Evolutionary conservation across 1,140 invertebrate genomes (phyloP), one percentile per base, ranked within the genome.

Genomic region (Drosophila nikananu): DNA sequence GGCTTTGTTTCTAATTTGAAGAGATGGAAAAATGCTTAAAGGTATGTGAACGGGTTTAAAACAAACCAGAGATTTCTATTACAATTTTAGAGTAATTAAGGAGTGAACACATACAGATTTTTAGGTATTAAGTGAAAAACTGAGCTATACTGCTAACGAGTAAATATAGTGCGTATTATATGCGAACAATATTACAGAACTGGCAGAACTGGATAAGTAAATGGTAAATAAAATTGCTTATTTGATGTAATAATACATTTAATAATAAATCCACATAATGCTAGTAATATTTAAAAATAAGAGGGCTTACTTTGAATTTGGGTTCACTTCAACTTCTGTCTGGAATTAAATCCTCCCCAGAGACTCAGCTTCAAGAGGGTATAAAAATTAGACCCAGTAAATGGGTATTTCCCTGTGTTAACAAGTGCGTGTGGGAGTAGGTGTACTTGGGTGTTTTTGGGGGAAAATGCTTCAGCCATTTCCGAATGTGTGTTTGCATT

Each of bases 401-500:
- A 66, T 73, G 81, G 27, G 62, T 68, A 65, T 83, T 41, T 44
- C 48, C 49, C 25, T 32, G 30, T 74, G 42, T 55, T 58, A 64
- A 62, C 59, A 54, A 62, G 52, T 62, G 37, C 13, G 42, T 51
- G 51, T 55, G 58, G 42, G 37, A 17, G 30, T 27, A 23, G 58
- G 6, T 41, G 19, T 19, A 35, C 37, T 44, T 35, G 49, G 15
- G 51, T 86, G 42, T 61, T 73, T 51, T 55, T 15, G 13, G 52
- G 52, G 54, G 76, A 71, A 76, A 82, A 67, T 76, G 66, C 58
- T 82, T 55, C 59, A 72, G 71, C 72, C 80, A 78, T 89, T 84
- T 89, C 71, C 84, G 70, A 67, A 75, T 71, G 59, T 79, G 65
- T 84, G 81, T 89, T 84, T 89, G 84, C 74, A 81, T 68, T 87